Conservation (phyloP, 2,113 vertebrate genomes). For the Pao palembangensis region DNA sequence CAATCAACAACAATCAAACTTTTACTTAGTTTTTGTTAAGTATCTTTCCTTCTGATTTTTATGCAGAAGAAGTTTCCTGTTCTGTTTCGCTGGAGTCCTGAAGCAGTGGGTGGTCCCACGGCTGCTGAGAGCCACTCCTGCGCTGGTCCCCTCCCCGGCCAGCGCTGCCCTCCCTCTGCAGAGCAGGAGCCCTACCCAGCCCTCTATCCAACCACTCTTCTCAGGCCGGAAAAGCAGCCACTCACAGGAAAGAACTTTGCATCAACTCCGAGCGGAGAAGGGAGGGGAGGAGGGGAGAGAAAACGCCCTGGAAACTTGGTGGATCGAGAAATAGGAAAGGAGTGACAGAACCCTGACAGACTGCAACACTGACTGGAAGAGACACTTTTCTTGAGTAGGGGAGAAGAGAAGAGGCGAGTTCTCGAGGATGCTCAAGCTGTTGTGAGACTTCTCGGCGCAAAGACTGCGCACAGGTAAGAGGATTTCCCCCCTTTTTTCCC, state of each 20-base stretch:
- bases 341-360: slow-evolving; percentile 54
- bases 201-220: slow-evolving; percentile 69
- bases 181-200: slow-evolving; percentile 69
- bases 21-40: neutral
- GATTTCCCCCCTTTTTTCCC: neutral
- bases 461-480: slow-evolving; percentile 69
- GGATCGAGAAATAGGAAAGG: slow-evolving; percentile 56
- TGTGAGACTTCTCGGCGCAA: slow-evolving; percentile 66
- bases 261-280: slow-evolving; percentile 50
- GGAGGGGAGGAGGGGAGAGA: slow-evolving; percentile 49
- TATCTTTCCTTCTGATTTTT: neutral
- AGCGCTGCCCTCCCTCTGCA: slow-evolving; percentile 58
- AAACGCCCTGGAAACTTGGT: slow-evolving; percentile 68
- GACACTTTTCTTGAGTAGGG: slow-evolving; percentile 65
- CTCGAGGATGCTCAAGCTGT: slow-evolving; percentile 74
- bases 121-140: slow-evolving; percentile 67
- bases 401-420: slow-evolving; percentile 55
- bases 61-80: slow-evolving; percentile 15
- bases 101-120: slow-evolving; percentile 64
- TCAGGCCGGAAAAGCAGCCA: slow-evolving; percentile 69
- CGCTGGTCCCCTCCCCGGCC: slow-evolving; percentile 56
- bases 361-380: slow-evolving; percentile 50
- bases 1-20: no score
- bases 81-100: slow-evolving; percentile 28
- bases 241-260: slow-evolving; percentile 44